Evolutionary conservation across 2,888 invertebrate genomes (phyloP), one percentile per base, ranked within the genome.

Genomic region (Anodontia alba): DNA sequence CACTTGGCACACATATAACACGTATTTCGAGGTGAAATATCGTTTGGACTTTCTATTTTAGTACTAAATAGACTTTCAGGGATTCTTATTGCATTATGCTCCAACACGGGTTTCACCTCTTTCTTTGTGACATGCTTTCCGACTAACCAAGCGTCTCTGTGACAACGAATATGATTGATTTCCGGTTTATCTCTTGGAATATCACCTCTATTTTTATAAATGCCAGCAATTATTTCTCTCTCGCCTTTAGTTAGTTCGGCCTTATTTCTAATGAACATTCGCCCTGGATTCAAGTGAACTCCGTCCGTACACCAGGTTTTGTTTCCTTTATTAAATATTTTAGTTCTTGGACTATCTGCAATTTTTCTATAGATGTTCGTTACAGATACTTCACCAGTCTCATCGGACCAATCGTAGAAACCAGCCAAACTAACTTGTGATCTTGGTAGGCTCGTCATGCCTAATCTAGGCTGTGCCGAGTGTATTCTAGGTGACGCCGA

Each of bases 191-290:
- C 77, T n/a, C 73, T 82, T 51, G 51, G 70, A 20, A 87, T 38
- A 73, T 90, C 90, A 38, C 91, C 89, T 49, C 92, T 83, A 71
- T 92, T 92, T 76, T 86, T 89, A 85, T 87, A 91, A 33, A 92
- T 92, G 15, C 92, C 92, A 20, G 90, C 88, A 57, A 92, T 92
- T 33, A 92, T 91, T 80, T 92, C 92, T 54, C 87, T 83, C 77
- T 92, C 92, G 1, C 92, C 92, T 78, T 90, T 90, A n/a, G 92
- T 92, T 33, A 92, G 80, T n/a, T 85, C 87, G 20, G 88, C 90
- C 68, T 92, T 92, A 75, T 91, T 90, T 29, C 90, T 73, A 7
- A 90, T 67, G 62, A 92, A 92, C 91, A 92, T 90, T 67, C 91
- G 71, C 0, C 92, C 91, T 0, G 90, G 88, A 71, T 81, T 89